Evolutionary conservation across 2,888 invertebrate genomes (phyloP), one percentile per base, ranked within the genome.

Genomic region (Cosmia pyralina): DNA sequence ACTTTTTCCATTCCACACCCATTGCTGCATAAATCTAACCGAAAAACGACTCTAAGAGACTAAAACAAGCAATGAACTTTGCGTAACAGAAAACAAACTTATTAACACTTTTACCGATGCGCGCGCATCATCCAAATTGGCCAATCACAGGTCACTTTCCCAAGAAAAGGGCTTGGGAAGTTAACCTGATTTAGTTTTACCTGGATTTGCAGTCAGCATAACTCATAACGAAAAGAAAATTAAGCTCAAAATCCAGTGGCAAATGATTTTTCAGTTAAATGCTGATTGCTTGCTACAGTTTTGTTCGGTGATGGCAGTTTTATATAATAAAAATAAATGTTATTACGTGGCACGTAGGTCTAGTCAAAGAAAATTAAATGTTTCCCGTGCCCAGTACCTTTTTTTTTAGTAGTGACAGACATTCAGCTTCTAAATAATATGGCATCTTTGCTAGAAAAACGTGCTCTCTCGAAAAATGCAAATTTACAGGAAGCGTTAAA

Each of bases 111-210:
- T 60, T 48, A 63, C 44, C 76, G 60, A 73, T 92, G 92, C 92
- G 92, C 92, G 92, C 92, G 92, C 92, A 92, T 74, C 80, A 62
- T 66, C 60, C 63, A 85, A 84, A 87, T 88, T 88, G 82, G 89
- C 92, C 91, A 92, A 92, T 92, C 89, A 85, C 81, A 84, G 84
- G 80, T 80, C 79, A 86, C 75, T 82, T 87, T 83, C 63, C 73
- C 73, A 86, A 88, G 87, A 87, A 91, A 90, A 91, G 88, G 90
- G 91, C 86, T 89, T 87, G 90, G 87, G 87, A 77, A 72, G 55
- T 82, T 82, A 72, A 85, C 84, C 84, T 79, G 75, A 58, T 70
- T 82, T 63, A 58, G 41, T 57, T 79, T 78, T 13, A 60, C 75
- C 50, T 48, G n/a, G 65, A 64, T 60, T 65, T 58, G 28, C 34